Conservation (phyloP, 2,797 vertebrate genomes). For the Dicrostonyx torquatus region DNA sequence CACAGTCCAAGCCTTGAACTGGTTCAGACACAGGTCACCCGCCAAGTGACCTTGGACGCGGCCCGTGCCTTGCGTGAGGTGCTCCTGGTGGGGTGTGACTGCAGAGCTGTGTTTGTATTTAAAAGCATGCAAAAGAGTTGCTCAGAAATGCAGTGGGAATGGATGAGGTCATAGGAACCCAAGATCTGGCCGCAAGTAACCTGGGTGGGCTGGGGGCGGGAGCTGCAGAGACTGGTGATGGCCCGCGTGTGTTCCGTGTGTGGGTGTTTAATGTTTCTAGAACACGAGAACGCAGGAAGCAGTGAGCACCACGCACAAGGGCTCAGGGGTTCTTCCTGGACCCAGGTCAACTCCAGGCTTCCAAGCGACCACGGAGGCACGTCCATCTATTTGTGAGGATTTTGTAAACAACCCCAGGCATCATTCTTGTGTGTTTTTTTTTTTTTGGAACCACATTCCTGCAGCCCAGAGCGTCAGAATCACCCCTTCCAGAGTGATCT, state of each 20-base stretch:
- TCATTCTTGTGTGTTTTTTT: neutral
- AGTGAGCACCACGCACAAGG: neutral
- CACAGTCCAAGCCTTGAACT: neutral
- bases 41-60: neutral
- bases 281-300: neutral
- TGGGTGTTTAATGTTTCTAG: neutral
- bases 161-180: neutral
- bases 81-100: neutral
- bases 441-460: neutral
- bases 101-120: neutral
- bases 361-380: too few species aligned
- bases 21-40: neutral
- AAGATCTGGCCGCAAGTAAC: neutral
- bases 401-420: neutral
- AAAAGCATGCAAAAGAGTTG: neutral
- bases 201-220: neutral
- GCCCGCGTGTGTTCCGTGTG: neutral
- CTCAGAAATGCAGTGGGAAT: neutral
- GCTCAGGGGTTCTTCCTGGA: neutral
- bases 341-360: too few species aligned
- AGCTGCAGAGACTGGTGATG: neutral
- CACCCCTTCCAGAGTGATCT: too few species aligned
- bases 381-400: neutral
- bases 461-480: neutral
- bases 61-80: neutral